Percentiles rank a stretch among this genome's conserved stretches.
Conservation (phyloP, 1,140 invertebrate species). For the Aphelinus certus region DNA sequence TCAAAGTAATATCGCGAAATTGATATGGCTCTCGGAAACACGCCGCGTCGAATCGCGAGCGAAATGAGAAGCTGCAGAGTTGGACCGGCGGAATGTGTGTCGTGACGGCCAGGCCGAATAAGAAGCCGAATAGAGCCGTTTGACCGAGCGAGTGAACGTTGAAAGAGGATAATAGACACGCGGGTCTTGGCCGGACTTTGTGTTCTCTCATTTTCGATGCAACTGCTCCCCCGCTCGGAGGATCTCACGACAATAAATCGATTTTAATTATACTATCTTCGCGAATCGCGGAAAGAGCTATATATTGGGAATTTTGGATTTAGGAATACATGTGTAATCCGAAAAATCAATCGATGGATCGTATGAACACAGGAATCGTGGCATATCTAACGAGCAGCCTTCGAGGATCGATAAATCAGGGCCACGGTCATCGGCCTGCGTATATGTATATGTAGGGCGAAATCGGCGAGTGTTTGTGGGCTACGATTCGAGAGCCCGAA, state of each 20-base stretch:
- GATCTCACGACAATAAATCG: too few species aligned
- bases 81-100: not conserved
- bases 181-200: not conserved
- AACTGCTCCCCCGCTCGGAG: too few species aligned
- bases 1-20: conserved; percentile 44
- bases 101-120: conserved; percentile 15
- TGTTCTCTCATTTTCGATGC: not conserved
- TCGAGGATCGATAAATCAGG: not conserved
- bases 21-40: conserved; percentile 38
- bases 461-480: too few species aligned
- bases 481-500: too few species aligned
- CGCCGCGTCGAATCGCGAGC: not conserved
- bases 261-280: too few species aligned
- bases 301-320: too few species aligned
- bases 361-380: too few species aligned
- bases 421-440: not conserved
- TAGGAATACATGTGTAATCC: too few species aligned
- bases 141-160: conserved; percentile 37
- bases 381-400: too few species aligned
- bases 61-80: conserved; percentile 7
- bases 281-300: too few species aligned
- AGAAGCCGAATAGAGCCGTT: conserved; percentile 34
- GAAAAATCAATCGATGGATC: too few species aligned
- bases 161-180: not conserved
- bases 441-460: too few species aligned